Conservation (phyloP, 2,113 vertebrate species). For the Aptenodytes forsteri region DNA sequence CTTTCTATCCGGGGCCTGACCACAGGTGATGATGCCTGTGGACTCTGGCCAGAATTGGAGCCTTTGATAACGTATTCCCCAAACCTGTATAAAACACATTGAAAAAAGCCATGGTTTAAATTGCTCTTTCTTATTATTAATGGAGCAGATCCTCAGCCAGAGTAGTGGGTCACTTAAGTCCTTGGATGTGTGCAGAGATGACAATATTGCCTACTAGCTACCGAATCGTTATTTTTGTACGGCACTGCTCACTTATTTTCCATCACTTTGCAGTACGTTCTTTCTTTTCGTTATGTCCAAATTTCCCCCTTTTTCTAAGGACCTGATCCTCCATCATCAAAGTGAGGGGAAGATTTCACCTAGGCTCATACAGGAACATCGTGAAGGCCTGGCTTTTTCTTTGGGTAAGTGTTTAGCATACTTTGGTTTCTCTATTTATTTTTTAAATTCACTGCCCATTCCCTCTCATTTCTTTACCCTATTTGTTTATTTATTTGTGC, state of each 20-base stretch:
- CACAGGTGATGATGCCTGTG: constrained; percentile 57
- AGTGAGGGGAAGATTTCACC: background rate
- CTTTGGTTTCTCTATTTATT: background rate
- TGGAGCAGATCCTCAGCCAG: constrained; percentile 25
- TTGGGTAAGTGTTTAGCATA: constrained; percentile 30
- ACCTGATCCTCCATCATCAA: background rate
- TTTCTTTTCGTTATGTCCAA: background rate
- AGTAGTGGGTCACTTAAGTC: constrained; percentile 30
- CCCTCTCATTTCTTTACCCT: background rate
- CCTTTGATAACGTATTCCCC: constrained; percentile 52
- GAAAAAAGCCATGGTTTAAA: constrained; percentile 43
- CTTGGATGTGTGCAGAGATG: constrained; percentile 28
- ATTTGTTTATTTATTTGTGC: background rate
- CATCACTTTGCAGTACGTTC: background rate
- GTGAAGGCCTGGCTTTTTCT: constrained; percentile 33
- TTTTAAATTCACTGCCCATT: background rate
- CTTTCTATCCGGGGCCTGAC: constrained; percentile 57
- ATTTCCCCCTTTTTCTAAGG: background rate
- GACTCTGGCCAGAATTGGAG: constrained; percentile 52
- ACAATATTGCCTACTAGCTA: constrained; percentile 43
- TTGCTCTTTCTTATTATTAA: constrained; percentile 51
- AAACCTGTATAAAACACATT: constrained; percentile 44
- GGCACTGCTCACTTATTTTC: background rate
- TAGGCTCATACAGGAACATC: background rate
- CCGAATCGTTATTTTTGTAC: constrained; percentile 37